phyloP scores from a whole-genome alignment of 2,113 vertebrate species.

The Catharus fuscescens region DNA sequence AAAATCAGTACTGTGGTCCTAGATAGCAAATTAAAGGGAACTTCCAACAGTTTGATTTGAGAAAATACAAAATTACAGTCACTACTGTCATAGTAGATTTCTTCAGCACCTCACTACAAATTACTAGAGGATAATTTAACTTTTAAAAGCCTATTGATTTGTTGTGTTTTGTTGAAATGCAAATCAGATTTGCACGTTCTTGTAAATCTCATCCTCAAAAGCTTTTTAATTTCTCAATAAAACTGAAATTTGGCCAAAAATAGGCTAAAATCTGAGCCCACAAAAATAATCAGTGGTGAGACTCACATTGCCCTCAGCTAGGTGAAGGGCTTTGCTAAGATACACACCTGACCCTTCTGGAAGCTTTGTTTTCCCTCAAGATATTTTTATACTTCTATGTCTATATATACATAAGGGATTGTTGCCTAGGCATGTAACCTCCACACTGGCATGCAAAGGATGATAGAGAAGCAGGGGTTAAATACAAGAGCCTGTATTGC shows the following conservation, averaged over 20 bases:
- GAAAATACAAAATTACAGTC: neutral
- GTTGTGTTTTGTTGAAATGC: neutral
- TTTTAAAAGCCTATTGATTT: slow-evolving; percentile 39
- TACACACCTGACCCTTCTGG: neutral
- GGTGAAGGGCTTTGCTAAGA: neutral
- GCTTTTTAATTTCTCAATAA: neutral
- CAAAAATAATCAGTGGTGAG: neutral
- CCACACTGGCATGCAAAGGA: neutral
- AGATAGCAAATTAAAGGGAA: neutral
- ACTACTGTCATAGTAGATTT: neutral
- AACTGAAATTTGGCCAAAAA: neutral
- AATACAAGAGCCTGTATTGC: neutral
- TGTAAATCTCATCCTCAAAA: neutral
- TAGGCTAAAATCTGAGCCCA: neutral
- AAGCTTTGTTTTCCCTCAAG: neutral
- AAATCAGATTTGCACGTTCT: neutral
- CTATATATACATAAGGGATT: neutral
- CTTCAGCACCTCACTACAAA: neutral
- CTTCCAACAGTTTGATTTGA: neutral
- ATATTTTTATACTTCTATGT: neutral
- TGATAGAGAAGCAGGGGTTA: neutral
- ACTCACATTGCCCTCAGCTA: neutral
- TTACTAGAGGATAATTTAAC: neutral
- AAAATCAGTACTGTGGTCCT: neutral
- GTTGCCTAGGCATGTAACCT: neutral